Evolutionary conservation across 2,888 invertebrate genomes (phyloP).

Genomic region (Elmis aenea): DNA sequence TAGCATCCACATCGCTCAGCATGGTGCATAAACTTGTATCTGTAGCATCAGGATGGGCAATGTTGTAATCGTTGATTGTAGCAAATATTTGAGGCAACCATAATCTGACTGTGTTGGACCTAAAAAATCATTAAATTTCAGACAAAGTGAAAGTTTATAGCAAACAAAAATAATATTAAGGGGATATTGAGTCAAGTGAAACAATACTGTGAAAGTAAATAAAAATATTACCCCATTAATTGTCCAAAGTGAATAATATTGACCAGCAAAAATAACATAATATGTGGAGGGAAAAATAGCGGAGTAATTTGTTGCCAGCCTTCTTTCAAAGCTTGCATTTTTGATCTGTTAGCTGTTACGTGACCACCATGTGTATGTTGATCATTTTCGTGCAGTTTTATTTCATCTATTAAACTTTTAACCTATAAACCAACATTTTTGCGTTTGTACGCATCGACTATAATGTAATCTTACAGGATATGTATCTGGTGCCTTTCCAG

Average conservation of each 20-base stretch:
- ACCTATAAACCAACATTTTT: too few relatives aligned
- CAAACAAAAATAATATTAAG: too few relatives aligned
- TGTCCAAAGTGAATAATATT: conserved; percentile 61
- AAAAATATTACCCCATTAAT: conserved; percentile 59
- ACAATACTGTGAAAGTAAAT: neutral
- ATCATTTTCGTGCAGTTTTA: conserved; percentile 32
- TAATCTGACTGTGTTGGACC: conserved; percentile 71
- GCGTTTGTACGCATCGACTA: too few relatives aligned
- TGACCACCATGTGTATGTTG: conserved; percentile 43
- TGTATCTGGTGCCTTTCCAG: conserved; percentile 54
- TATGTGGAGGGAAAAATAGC: conserved; percentile 59
- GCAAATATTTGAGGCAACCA: conserved; percentile 86
- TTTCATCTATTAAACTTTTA: conserved; percentile 41
- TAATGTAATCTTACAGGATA: conserved; percentile 57
- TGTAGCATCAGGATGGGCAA: conserved; percentile 30
- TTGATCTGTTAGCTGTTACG: conserved; percentile 32
- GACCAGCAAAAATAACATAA: conserved; percentile 57
- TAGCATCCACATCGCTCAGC: conserved; percentile 46
- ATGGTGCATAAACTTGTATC: conserved; percentile 46
- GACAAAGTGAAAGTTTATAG: too few relatives aligned
- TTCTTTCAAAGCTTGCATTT: conserved; percentile 50
- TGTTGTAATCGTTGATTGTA: conserved; percentile 67
- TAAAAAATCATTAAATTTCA: too few relatives aligned
- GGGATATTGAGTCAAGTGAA: too few relatives aligned
- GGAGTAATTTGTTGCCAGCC: conserved; percentile 61